Evolutionary conservation across 2,888 invertebrate genomes (phyloP), one percentile per base, ranked within the genome.

Genomic region (Tinea trinotella): DNA sequence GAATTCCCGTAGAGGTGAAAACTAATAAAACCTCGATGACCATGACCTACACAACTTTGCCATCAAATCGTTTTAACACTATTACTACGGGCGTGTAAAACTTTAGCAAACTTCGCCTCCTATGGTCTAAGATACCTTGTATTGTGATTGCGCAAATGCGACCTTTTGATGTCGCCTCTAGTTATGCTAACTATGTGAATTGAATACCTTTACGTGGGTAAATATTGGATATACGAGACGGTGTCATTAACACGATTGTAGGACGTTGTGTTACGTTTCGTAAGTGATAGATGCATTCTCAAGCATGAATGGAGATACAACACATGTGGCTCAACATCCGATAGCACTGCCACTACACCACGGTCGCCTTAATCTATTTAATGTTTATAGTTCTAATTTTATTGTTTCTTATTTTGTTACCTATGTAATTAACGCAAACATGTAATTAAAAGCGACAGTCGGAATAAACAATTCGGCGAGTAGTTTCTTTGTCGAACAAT

Each of bases 61-160:
- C 19, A 46, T 46, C 18, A 46, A 18, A 46, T 6, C 7, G 46
- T 46, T 46, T n/a, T 46, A 46, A 46, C 46, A 46, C 46, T 46
- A 46, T 46, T 19, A 17, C 19, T 9, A 7, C 19, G 19, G n/a
- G 7, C 19, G 3, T 9, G 7, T 46, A 17, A 7, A 19, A 46
- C 19, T 46, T 46, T 19, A 19, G 19, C 46, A 46, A 18, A 40
- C 2, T n/a, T 2, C n/a, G 13, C 15, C 40, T 40, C 13, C 40
- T 40, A 15, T 15, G 40, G 40, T 40, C 40, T 15, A 40, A 40
- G 12, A 3, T 13, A 13, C 6, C 10, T 3, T n/a, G 7, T 4
- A n/a, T 40, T 40, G 13, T 40, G n/a, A 15, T 40, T 40, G 13
- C 40, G 40, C 15, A 40, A 40, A 40, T n/a, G n/a, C 40, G 15